A percentile compares a stretch with the other conserved stretches of the same genome.
Evolutionary conservation across 2,888 invertebrate genomes (phyloP).

Genomic region (Aleiodes testaceus): DNA sequence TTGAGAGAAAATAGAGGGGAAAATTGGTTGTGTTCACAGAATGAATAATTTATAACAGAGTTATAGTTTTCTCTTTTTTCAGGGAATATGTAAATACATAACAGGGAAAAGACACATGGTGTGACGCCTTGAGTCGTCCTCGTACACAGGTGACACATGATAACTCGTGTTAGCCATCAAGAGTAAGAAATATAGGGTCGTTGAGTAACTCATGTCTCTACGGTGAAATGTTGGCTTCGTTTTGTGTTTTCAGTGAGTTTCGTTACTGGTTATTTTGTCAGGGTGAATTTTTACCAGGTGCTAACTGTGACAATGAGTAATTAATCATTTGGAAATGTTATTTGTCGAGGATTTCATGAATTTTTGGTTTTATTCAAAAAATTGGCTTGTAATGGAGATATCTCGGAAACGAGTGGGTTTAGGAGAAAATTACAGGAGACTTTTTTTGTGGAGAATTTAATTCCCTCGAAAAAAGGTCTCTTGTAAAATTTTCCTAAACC

Average conservation of each 20-base stretch:
- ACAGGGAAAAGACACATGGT: slow-evolving; percentile 66
- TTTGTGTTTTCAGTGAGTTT: slow-evolving; percentile 38
- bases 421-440: too few species aligned
- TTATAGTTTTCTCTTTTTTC: slow-evolving; percentile 13
- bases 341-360: too few species aligned
- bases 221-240: slow-evolving; percentile 31
- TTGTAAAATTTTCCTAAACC: too few species aligned
- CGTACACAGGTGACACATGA: slow-evolving; percentile 51
- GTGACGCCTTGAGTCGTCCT: slow-evolving; percentile 56
- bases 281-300: slow-evolving; percentile 33
- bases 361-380: too few species aligned
- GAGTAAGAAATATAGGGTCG: slow-evolving; percentile 48
- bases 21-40: background rate
- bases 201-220: slow-evolving; percentile 42
- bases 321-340: too few species aligned
- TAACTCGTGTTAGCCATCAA: slow-evolving; percentile 53
- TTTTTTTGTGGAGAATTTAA: too few species aligned
- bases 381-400: too few species aligned
- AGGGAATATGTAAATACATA: slow-evolving; percentile 32
- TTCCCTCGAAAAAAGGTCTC: too few species aligned
- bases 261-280: background rate
- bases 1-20: too few species aligned
- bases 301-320: background rate
- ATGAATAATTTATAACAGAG: slow-evolving; percentile 18
- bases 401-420: too few species aligned